Base-by-base conservation (phyloP, 1,140 invertebrate genomes). In the Hesperophylax magnus region DNA sequence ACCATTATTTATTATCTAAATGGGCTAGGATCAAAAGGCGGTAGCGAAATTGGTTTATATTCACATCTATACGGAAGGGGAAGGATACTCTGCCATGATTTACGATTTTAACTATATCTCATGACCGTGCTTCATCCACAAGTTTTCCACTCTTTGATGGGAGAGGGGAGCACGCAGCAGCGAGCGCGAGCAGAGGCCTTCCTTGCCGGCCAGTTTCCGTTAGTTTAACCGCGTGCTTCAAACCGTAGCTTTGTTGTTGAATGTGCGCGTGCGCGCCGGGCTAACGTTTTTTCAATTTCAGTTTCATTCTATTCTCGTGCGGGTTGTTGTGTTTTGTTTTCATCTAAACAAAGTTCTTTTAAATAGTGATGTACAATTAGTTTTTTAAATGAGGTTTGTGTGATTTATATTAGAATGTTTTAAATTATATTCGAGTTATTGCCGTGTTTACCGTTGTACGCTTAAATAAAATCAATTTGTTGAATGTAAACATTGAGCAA, bases 141-240 rank as follows among this genome's bases (percentile, higher is more conserved):
- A 17, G 11, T 24, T 24, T 5, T 14, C 5, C 24, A 24, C 17
- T 65, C 63, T 3, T 3, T 15, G 22, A 6, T 6, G 18, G 24
- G 27, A 65, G 24, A 24, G 63, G n/a, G 27, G 3, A 5, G 17
- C 14, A 15, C 24, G 5, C 17, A 31, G 27, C 17, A n/a, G n/a
- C n/a, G n/a, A n/a, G n/a, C n/a, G n/a, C n/a, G 6, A 4, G 22
- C 67, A 34, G 31, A 6, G 7, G 14, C n/a, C 67, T 71, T 14
- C 67, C 17, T 71, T 52, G 24, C 71, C 71, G 71, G 20, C 53
- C 71, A 52, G 53, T 74, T 24, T 18, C 71, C 71, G 71, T 74
- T 74, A 74, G 71, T 74, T 74, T 54, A 74, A 74, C 71, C 71
- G 71, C 71, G 71, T 74, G 71, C 24, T 74, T 22, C 47, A n/a